Conservation (phyloP, 2,113 vertebrate species). For the Bucco capensis region DNA sequence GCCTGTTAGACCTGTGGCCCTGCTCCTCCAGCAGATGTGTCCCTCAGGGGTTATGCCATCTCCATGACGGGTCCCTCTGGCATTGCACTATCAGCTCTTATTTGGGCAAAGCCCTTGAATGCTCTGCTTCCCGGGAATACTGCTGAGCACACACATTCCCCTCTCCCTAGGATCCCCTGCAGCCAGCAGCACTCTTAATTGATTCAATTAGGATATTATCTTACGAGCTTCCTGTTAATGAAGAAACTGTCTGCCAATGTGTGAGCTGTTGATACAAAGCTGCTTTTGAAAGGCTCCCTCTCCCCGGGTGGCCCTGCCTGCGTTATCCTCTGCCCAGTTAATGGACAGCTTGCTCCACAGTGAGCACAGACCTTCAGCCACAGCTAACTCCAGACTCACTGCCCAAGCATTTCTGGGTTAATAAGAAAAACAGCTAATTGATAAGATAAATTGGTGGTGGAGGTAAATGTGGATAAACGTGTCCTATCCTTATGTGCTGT, state of each 20-base stretch:
- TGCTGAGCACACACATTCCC: neutral
- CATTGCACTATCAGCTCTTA: neutral
- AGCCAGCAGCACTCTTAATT: neutral
- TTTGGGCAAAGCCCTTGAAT: neutral
- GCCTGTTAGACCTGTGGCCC: neutral
- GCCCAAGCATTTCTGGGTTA: neutral
- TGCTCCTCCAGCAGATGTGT: neutral
- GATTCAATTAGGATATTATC: slow-evolving; percentile 43
- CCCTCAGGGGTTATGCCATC: neutral
- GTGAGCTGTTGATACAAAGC: neutral
- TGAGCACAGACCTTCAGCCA: neutral
- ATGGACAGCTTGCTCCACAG: neutral
- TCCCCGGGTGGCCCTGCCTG: neutral
- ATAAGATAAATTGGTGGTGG: neutral
- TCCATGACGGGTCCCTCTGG: neutral
- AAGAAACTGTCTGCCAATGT: neutral
- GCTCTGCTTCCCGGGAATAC: neutral
- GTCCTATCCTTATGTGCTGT: neutral
- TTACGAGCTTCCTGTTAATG: neutral
- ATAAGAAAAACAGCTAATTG: neutral
- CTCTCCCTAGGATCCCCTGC: neutral
- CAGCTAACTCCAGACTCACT: neutral
- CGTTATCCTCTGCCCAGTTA: neutral
- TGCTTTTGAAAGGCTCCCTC: neutral
- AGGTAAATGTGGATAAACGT: neutral